Evolutionary conservation across 2,888 invertebrate species (phyloP), one percentile per base, ranked within the genome.

Genomic region (Apamea epomidion): DNA sequence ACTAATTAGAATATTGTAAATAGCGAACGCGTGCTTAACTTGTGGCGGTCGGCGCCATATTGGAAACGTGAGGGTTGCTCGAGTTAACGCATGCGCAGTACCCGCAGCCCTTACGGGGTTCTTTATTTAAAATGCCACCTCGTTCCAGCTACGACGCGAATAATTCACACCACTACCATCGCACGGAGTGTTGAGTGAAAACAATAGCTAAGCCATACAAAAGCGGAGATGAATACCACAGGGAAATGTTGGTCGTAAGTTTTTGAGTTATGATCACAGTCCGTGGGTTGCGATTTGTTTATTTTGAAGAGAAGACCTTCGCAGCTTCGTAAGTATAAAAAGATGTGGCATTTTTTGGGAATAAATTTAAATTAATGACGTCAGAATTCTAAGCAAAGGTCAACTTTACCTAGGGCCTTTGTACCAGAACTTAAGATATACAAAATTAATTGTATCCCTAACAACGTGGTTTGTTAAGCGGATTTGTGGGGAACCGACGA

Each of bases 31-130:
- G 97, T 96, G 96, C 93, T 94, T 90, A 91, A 92, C 93, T 94
- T 92, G 93, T 95, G 96, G 96, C 96, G 96, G 92, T 89, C 93
- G 94, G 84, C 96, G 97, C 97, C 97, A 97, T 97, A 96, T 97
- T 97, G 96, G 93, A 94, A 90, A 94, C 90, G 91, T 91, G 93
- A 92, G 96, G 96, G 95, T 92, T 92, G 93, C 87, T 91, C 87
- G 71, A 82, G 80, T 90, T 91, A 85, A 92, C 96, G 96, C 97
- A 96, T 96, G 97, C 96, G 97, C 93, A 74, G 64, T 92, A 91
- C 90, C 91, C 92, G 71, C 92, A 92, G 91, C 92, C 92, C 91
- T 91, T 81, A 84, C 87, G 89, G 93, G 92, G 93, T 92, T 92
- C 92, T 91, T 90, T 91, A 91, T 91, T 93, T 82, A 80, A 90